phyloP scores from a whole-genome alignment of 2,797 vertebrate species.

The Pseudocheirus occidentalis region DNA sequence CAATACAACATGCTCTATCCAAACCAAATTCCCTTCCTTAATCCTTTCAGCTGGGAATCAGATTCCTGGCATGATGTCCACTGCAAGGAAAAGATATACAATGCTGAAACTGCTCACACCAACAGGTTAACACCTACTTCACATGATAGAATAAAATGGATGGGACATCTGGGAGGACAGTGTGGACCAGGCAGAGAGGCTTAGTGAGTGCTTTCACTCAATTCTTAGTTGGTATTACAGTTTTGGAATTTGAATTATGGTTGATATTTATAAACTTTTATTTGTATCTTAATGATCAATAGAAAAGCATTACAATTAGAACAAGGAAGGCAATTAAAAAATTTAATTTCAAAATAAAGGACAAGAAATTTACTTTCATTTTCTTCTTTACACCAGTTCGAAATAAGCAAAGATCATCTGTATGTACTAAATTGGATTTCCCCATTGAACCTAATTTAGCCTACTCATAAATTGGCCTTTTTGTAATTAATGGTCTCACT shows the following conservation, averaged over 20 bases:
- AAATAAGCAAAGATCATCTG: background rate
- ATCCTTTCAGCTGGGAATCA: conserved; percentile 47
- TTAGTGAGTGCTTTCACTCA: background rate
- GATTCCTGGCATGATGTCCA: conserved; percentile 11
- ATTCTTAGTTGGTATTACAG: conserved; percentile 65
- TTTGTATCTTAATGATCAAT: conserved; percentile 67
- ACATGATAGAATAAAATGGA: background rate
- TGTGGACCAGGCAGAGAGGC: background rate
- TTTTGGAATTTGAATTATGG: conserved; percentile 61
- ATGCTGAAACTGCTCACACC: background rate
- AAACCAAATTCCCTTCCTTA: conserved; percentile 61
- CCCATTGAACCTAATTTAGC: background rate
- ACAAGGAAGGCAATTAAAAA: conserved; percentile 64
- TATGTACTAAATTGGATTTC: background rate
- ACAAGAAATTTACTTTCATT: conserved; percentile 64
- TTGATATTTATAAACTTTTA: conserved; percentile 78
- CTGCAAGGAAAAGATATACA: conserved; percentile 31
- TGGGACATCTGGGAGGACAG: background rate
- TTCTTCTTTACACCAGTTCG: conserved; percentile 54
- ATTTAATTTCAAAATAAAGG: conserved; percentile 62
- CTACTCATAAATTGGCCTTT: background rate
- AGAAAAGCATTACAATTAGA: conserved; percentile 70
- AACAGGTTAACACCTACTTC: background rate
- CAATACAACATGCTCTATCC: conserved; percentile 42
- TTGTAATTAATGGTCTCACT: background rate